Base-by-base conservation (phyloP, 2,797 vertebrate genomes). In the Telmatherina bonti region DNA sequence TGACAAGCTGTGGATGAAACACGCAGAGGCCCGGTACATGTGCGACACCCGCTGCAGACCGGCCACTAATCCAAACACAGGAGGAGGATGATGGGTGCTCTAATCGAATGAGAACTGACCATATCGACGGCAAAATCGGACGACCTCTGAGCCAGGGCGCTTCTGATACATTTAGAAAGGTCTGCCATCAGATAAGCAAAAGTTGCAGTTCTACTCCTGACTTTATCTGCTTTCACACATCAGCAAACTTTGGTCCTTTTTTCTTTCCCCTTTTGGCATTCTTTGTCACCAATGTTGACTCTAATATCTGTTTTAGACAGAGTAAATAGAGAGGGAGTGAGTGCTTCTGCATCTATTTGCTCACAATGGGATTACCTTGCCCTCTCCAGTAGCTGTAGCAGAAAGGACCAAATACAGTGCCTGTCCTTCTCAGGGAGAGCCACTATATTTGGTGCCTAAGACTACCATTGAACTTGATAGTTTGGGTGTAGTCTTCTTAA, bases 21-120 rank as follows among this genome's bases (percentile, higher is more conserved):
- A 82, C 83, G 83, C 82, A 72, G 70, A 57, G 60, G 77, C 80
- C 58, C 57, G 72, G 78, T 80, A 68, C 78, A 83, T 72, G 87
- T 67, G 80, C 76, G 20, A 64, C 71, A n/a, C 75, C 68, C 54
- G 65, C 82, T 83, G 73, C 15, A 27, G 64, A 58, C 67, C 18
- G 31, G 72, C 80, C 84, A 75, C 87, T 91, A 92, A 92, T 93
- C 89, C 88, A 74, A 88, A 87, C 84, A 88, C 84, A 58, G 64
- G 61, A 76, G 82, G 79, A 84, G 84, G 79, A 78, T 62, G 73
- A 84, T 77, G 65, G 84, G 49, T 24, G 69, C 16, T 59, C 83
- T 93, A 94, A 94, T 94, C 89, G 82, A 93, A 94, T 94, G 91
- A 93, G 79, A 79, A 84, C 74, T 76, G 89, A 86, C 86, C 80